These are phyloP conservation scores for Coelinius sp. DNA, from an alignment of 2,888 invertebrate genomes.

Conservation along the genomic window DNA sequence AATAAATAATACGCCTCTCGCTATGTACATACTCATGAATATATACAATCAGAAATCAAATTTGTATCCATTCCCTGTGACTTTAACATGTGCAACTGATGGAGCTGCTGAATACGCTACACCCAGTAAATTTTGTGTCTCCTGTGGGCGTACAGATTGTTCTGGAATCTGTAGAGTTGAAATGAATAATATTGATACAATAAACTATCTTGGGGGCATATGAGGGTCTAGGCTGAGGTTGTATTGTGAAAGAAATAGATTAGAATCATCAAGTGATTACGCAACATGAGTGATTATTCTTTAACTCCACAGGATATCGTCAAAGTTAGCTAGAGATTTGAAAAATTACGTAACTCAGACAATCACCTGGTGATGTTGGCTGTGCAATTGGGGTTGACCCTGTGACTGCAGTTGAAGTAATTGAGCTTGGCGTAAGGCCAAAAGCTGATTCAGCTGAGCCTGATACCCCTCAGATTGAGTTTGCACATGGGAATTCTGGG, in stretches of 20 bases:
- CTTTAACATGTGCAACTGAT: constrained; percentile 72
- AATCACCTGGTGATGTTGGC: constrained; percentile 45
- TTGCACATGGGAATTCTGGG: constrained; percentile 41
- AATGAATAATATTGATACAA: constrained; percentile 2
- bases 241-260: constrained; percentile 25
- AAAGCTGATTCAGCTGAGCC: constrained; percentile 52
- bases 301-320: too few species aligned
- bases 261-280: background rate
- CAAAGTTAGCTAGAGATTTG: too few species aligned
- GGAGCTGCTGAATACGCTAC: constrained; percentile 71
- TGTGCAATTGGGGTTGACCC: constrained; percentile 37
- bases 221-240: background rate
- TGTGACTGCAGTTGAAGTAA: constrained; percentile 39
- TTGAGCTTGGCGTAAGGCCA: constrained; percentile 38
- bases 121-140: constrained; percentile 60
- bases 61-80: constrained; percentile 68
- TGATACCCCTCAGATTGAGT: constrained; percentile 50
- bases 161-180: constrained; percentile 51
- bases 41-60: constrained; percentile 57
- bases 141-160: constrained; percentile 49
- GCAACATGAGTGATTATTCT: background rate
- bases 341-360: background rate
- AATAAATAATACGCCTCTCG: constrained; percentile 10
- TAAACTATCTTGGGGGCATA: background rate
- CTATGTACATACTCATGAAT: background rate